These are phyloP conservation scores for Crypturellus tataupa DNA, from an alignment of 2,797 vertebrate genomes.

Conservation along the genomic window DNA sequence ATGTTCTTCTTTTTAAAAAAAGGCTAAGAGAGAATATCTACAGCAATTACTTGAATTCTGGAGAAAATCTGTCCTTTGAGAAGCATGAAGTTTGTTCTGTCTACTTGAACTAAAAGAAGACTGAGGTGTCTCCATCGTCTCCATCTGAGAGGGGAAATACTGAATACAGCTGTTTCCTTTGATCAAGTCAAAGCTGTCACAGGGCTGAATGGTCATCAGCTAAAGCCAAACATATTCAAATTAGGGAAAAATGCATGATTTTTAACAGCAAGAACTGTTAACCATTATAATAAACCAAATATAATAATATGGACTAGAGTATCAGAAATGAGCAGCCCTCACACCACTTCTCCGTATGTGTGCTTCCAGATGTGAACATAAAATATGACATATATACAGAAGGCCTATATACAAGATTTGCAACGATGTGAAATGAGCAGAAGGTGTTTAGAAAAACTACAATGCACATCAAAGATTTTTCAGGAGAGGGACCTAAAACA, in stretches of 20 bases:
- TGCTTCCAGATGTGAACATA: background rate
- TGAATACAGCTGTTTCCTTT: background rate
- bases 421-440: background rate
- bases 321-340: background rate
- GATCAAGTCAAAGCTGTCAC: background rate
- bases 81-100: background rate
- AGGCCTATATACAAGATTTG: background rate
- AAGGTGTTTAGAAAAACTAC: background rate
- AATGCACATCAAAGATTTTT: background rate
- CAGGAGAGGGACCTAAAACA: background rate
- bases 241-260: background rate
- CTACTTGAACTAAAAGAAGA: background rate
- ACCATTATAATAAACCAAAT: background rate
- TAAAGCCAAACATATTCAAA: background rate
- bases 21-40: background rate
- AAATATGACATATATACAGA: background rate
- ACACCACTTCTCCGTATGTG: accelerated
- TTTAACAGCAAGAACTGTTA: background rate
- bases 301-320: background rate
- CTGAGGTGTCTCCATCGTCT: background rate
- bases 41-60: background rate
- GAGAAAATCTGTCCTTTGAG: background rate
- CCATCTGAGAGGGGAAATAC: background rate
- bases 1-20: background rate
- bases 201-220: background rate